These are phyloP conservation scores for Tyrannus savana DNA, from an alignment of 2,113 vertebrate genomes.

Conservation along the genomic window DNA sequence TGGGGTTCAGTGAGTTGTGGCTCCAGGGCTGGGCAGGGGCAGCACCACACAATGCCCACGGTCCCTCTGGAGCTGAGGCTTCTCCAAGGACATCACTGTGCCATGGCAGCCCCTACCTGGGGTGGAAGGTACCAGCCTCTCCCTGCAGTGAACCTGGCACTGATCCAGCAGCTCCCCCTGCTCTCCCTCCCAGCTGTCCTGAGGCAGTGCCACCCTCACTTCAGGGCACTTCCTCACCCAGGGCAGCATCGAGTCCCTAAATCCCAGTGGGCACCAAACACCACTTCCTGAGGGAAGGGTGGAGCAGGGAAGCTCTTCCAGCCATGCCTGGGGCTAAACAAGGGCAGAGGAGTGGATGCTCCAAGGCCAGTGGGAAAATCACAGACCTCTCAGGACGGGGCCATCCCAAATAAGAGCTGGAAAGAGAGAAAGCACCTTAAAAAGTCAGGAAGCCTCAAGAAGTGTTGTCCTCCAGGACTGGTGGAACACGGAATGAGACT, in stretches of 20 bases:
- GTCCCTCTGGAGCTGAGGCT: background rate
- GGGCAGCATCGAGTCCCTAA: background rate
- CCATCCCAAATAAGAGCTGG: background rate
- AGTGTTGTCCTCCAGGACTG: background rate
- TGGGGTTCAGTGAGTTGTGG: background rate
- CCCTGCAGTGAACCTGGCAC: accelerated
- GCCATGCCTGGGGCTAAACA: background rate
- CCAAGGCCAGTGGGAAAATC: background rate
- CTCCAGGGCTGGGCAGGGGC: background rate
- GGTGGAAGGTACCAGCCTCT: background rate
- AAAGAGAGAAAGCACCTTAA: background rate
- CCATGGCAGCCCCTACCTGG: accelerated
- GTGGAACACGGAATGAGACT: background rate
- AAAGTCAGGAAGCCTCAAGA: background rate
- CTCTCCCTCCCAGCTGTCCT: background rate
- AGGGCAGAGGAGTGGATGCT: background rate
- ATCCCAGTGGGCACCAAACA: background rate
- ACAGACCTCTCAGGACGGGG: background rate
- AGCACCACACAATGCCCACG: background rate
- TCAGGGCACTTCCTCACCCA: background rate
- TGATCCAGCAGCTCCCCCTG: background rate
- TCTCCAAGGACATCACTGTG: background rate
- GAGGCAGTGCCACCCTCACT: background rate
- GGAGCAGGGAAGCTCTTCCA: background rate
- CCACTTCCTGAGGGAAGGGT: background rate